These are phyloP conservation scores for Brachyopa scutellaris DNA, from an alignment of 2,888 invertebrate species.

Conservation along the genomic window DNA sequence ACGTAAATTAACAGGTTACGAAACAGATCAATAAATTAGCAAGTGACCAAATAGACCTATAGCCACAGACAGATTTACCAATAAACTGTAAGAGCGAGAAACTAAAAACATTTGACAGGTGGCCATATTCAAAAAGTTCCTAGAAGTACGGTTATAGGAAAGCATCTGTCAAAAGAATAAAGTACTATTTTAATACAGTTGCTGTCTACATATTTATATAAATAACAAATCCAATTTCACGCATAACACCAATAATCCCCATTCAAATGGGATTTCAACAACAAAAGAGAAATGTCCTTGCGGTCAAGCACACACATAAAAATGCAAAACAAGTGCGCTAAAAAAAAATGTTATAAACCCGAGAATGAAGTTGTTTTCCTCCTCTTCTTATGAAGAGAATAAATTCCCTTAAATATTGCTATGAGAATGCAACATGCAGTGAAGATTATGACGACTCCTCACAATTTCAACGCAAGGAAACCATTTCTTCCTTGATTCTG, in stretches of 20 bases:
- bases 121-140: no score
- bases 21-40: no score
- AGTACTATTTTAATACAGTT: not conserved
- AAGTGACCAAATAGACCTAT: no score
- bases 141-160: no score
- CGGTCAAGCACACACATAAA: constrained; percentile 64
- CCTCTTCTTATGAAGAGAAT: constrained; percentile 43
- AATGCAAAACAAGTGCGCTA: constrained; percentile 46
- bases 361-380: constrained; percentile 34
- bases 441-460: constrained; percentile 41
- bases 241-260: constrained; percentile 59
- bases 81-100: no score
- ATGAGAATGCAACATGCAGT: constrained; percentile 64
- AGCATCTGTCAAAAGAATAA: no score
- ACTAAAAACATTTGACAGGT: no score
- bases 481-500: constrained; percentile 8
- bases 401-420: constrained; percentile 21
- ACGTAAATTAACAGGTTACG: no score
- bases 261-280: constrained; percentile 17
- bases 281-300: constrained; percentile 37
- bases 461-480: constrained; percentile 8
- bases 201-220: not conserved
- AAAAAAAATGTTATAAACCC: constrained; percentile 27
- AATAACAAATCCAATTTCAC: constrained; percentile 55
- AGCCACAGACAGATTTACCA: no score